Evolutionary conservation across 2,888 invertebrate genomes (phyloP), one percentile per base, ranked within the genome.

Genomic region (Ditula angustiorana): DNA sequence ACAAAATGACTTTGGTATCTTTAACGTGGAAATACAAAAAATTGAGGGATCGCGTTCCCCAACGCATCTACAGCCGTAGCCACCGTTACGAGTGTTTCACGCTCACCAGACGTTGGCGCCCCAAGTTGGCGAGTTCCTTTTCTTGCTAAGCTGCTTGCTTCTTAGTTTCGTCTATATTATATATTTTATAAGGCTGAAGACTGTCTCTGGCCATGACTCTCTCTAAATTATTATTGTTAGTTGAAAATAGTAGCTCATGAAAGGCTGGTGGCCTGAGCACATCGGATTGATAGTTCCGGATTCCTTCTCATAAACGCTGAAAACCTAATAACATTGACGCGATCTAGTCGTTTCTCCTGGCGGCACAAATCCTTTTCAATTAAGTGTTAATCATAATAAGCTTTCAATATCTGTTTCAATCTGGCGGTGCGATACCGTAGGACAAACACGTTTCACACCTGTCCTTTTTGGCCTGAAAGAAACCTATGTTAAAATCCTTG

Each of bases 121-220:
- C 83, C 82, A 11, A 84, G 79, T 33, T 77, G 71, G 46, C 78
- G 78, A 60, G 75, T 73, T 21, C 78, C 83, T 69, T 73, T 78
- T 60, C 65, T 66, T 21, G 74, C 63, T 7, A 84, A 74, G 68
- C 73, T 78, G 23, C 68, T 73, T 56, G 78, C 72, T 24, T 71
- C 71, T 69, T 80, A 4, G 77, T 83, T 70, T 86, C 83, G 64
- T 84, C 82, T 28, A 76, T 65, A 61, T 84, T 85, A 67, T 66
- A 84, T 11, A 84, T 76, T 11, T 68, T 61, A 53, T 69, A 50
- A n/a, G 76, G 65, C 16, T 58, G 41, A 64, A 76, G 74, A 21
- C 68, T 44, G 37, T 72, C 56, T 56, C 71, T 73, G 21, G 67
- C 55, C 70, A 76, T 73, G 5, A 77, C 35, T 21, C 66, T 64